Percentiles rank a stretch among this genome's conserved stretches.
phyloP scores from a whole-genome alignment of 2,888 invertebrate genomes.

The Tuberolachnus salignus region DNA sequence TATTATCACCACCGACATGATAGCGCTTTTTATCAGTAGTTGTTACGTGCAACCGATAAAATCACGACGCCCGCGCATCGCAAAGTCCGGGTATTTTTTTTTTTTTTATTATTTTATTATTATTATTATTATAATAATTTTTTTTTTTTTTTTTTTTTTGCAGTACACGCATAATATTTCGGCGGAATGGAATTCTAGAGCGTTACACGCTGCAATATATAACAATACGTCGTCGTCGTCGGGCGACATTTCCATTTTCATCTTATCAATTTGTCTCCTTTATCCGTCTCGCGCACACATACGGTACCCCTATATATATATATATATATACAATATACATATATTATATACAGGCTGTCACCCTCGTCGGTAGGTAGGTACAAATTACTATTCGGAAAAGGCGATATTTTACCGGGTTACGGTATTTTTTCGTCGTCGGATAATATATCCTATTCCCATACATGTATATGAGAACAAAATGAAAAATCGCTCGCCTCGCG shows the following conservation, averaged over 20 bases:
- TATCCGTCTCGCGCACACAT: neutral
- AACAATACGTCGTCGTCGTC: slow-evolving; percentile 9
- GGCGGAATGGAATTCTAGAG: neutral
- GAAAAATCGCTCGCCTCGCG: slow-evolving; percentile 18
- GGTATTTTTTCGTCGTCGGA: neutral
- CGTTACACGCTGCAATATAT: neutral
- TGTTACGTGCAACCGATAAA: too few species aligned
- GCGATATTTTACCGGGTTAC: neutral
- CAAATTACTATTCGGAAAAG: slow-evolving; percentile 44
- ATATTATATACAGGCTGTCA: too few species aligned
- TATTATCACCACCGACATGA: too few species aligned
- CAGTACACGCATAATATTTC: neutral
- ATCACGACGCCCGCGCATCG: too few species aligned
- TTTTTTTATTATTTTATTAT: too few species aligned
- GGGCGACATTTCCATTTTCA: slow-evolving; percentile 45
- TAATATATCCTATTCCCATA: neutral
- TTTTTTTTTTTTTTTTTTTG: too few species aligned
- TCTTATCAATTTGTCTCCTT: slow-evolving; percentile 34
- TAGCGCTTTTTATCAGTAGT: too few species aligned
- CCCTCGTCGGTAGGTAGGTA: neutral
- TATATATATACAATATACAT: too few species aligned
- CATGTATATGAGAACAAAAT: neutral
- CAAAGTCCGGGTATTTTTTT: too few species aligned
- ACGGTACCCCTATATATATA: too few species aligned
- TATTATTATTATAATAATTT: too few species aligned